These are phyloP conservation scores for Ecliptopera silaceata DNA, from an alignment of 2,888 invertebrate genomes.

Conservation along the genomic window DNA sequence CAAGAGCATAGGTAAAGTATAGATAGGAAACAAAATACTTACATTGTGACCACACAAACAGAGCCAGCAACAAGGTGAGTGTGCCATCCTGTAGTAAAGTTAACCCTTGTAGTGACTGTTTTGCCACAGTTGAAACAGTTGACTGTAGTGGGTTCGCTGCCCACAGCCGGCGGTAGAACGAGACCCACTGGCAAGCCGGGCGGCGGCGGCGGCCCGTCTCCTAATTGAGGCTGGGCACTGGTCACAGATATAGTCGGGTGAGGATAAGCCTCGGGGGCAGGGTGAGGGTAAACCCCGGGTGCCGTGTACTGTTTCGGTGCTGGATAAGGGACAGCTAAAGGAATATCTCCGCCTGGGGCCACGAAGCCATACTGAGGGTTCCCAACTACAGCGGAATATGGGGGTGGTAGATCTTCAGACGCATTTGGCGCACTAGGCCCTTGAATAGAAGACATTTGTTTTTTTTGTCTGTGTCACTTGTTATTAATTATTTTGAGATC, in stretches of 20 bases:
- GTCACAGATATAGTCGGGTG: conserved; percentile 60
- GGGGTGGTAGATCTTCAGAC: conserved; percentile 73
- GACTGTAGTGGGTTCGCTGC: conserved; percentile 72
- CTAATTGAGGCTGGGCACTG: conserved; percentile 56
- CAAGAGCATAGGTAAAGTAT: not conserved
- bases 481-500: not conserved
- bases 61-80: conserved; percentile 77
- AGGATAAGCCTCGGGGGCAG: conserved; percentile 64
- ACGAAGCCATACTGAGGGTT: conserved; percentile 72
- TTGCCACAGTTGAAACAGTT: conserved; percentile 75
- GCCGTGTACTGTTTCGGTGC: conserved; percentile 68
- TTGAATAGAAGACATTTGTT: conserved; percentile 33
- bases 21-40: conserved; percentile 43
- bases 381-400: conserved; percentile 73
- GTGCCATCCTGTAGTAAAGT: conserved; percentile 77
- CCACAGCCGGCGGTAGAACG: conserved; percentile 68
- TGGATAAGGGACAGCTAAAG: conserved; percentile 43
- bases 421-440: conserved; percentile 55
- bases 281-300: conserved; percentile 64
- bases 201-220: conserved; percentile 50
- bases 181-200: conserved; percentile 63
- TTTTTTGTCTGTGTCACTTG: not conserved
- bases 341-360: conserved; percentile 40
- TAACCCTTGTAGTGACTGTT: conserved; percentile 75
- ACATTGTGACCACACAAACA: conserved; percentile 75